A percentile compares a stretch with the other conserved stretches of the same genome.
Conservation (phyloP, 2,113 vertebrate species). For the Triplophysa tibetana region DNA sequence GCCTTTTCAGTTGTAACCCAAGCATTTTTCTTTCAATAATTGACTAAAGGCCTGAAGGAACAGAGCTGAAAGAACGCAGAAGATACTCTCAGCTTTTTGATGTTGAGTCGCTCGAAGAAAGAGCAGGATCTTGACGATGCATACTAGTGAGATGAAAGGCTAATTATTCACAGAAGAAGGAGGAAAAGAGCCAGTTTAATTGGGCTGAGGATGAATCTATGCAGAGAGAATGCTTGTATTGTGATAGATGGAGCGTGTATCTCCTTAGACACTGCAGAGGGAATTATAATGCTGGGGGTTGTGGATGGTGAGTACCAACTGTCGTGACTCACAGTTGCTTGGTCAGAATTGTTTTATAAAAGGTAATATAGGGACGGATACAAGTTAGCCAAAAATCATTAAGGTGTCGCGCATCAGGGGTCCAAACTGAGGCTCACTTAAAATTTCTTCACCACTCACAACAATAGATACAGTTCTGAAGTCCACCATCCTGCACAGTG, state of each 20-base stretch:
- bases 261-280: slow-evolving; percentile 83
- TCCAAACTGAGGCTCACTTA: slow-evolving; percentile 90
- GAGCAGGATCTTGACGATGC: slow-evolving; percentile 93
- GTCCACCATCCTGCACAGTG: not conserved
- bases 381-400: slow-evolving; percentile 70
- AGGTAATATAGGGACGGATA: slow-evolving; percentile 71
- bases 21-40: slow-evolving; percentile 90
- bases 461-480: not conserved
- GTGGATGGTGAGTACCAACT: slow-evolving; percentile 66
- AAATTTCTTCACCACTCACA: slow-evolving; percentile 82
- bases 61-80: slow-evolving; percentile 75
- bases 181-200: slow-evolving; percentile 96
- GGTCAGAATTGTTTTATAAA: slow-evolving; percentile 67
- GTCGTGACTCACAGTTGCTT: slow-evolving; percentile 66
- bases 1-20: slow-evolving; percentile 75
- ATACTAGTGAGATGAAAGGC: slow-evolving; percentile 98
- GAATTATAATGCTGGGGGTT: slow-evolving; percentile 86
- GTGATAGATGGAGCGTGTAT: slow-evolving; percentile 90
- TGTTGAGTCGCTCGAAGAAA: slow-evolving; percentile 89
- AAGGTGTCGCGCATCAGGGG: slow-evolving; percentile 90
- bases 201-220: slow-evolving; percentile 87
- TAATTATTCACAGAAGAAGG: slow-evolving; percentile 95
- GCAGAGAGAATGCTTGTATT: slow-evolving; percentile 87
- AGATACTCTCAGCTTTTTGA: slow-evolving; percentile 85
- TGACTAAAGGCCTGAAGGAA: slow-evolving; percentile 87